phyloP scores from a whole-genome alignment of 2,888 invertebrate genomes.

The Halictus quadricinctus region DNA sequence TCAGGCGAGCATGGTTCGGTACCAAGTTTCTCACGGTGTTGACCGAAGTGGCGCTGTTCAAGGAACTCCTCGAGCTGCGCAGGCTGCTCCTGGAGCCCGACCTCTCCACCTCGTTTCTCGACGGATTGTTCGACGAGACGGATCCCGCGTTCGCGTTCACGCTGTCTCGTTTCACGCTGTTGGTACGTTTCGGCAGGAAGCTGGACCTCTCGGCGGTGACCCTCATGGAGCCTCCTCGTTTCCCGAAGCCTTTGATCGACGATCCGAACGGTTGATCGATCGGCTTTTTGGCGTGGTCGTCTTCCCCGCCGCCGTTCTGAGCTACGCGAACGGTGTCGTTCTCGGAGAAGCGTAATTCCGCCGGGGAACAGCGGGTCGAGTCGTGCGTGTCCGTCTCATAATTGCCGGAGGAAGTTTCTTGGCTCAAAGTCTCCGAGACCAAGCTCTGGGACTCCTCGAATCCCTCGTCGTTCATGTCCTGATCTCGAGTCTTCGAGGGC shows the following conservation, averaged over 20 bases:
- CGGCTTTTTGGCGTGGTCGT: neutral
- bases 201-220: constrained; percentile 71
- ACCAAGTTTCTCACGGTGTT: constrained; percentile 90
- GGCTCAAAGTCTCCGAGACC: constrained; percentile 93
- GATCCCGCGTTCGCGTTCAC: constrained; percentile 28
- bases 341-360: constrained; percentile 69
- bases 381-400: constrained; percentile 86
- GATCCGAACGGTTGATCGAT: constrained; percentile 27
- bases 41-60: constrained; percentile 91
- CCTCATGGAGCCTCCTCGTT: constrained; percentile 57
- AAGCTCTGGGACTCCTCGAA: constrained; percentile 95
- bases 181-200: constrained; percentile 77
- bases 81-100: constrained; percentile 91
- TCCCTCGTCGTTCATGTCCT: constrained; percentile 93
- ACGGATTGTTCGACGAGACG: neutral
- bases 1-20: constrained; percentile 83
- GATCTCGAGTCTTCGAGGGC: constrained; percentile 82
- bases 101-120: constrained; percentile 86
- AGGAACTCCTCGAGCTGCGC: constrained; percentile 91
- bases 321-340: neutral
- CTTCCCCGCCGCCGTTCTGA: neutral
- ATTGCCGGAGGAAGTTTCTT: constrained; percentile 91
- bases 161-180: constrained; percentile 66
- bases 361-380: constrained; percentile 80
- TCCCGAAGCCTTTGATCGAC: constrained; percentile 32